Conservation (phyloP, 2,113 vertebrate species). For the Anhinga anhinga region DNA sequence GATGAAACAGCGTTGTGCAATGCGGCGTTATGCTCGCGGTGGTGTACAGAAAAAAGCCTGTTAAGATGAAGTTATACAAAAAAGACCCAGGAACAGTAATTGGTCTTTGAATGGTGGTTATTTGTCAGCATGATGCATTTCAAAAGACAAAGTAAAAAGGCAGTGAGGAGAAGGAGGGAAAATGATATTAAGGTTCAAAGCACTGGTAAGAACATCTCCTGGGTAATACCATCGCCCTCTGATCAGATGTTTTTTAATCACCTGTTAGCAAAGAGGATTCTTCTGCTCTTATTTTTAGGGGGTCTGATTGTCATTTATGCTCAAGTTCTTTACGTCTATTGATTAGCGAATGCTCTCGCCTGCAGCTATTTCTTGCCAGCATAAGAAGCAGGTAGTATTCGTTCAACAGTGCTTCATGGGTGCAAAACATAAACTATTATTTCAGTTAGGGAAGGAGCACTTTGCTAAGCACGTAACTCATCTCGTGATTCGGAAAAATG, state of each 20-base stretch:
- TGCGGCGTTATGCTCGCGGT: accelerated
- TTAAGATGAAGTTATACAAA: neutral
- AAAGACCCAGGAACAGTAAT: neutral
- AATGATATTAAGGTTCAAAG: neutral
- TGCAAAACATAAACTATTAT: neutral
- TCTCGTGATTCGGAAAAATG: neutral
- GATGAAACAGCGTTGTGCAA: neutral
- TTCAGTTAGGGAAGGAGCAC: neutral
- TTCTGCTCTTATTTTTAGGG: neutral
- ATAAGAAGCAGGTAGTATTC: neutral
- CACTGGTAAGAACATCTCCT: neutral
- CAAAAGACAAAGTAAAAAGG: neutral
- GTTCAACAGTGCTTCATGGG: neutral
- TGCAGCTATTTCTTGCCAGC: neutral
- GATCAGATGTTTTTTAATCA: neutral
- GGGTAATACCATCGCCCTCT: neutral
- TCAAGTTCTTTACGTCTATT: neutral
- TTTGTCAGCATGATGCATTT: neutral
- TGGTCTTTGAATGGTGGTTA: neutral
- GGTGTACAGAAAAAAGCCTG: neutral
- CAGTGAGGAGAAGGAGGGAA: neutral
- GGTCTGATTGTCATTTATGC: neutral
- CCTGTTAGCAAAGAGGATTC: neutral
- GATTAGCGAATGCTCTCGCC: neutral
- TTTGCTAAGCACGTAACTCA: neutral